Base-by-base conservation (phyloP, 2,888 invertebrate genomes). In the Boloria euphrosyne region DNA sequence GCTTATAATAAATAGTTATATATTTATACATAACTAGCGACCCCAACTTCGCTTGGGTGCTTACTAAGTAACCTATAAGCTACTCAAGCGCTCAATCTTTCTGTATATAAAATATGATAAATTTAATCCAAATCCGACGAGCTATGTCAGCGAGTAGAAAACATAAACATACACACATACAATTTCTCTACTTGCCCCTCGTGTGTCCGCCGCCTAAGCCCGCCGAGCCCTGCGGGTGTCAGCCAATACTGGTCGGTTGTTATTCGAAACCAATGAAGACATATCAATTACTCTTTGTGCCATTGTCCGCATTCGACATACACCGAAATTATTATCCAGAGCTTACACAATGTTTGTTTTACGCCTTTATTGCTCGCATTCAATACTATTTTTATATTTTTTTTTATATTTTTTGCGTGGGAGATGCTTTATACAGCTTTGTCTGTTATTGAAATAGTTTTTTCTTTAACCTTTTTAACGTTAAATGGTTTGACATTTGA, bases 201-300 rank as follows among this genome's bases (percentile, higher is more conserved):
- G 50, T 63, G 54, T 60, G 67, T 62, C 67, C 7, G n/a, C 18
- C 59, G 27, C 55, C 43, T 62, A 38, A 70, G 0, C 51, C 53
- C 2, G n/a, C 10, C 65, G 52, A 68, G 64, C 46, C 69, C 68
- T 63, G 74, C 72, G 74, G 59, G 72, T 71, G 54, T 71, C 76
- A 68, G 68, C 31, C 47, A 63, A 75, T 46, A 55, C 70, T 80
- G 82, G 85, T 78, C 78, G 82, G 60, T 65, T 53, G 82, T 80
- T 78, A 85, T 85, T 83, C 75, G 81, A 86, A 85, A 85, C 86
- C 86, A 79, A 76, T 82, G 79, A 79, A 80, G 78, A 81, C 80
- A 82, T 89, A 89, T 89, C 90, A 81, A 89, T 90, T 89, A 89
- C 90, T 76, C 68, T 84, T 87, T 90, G 87, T 87, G 78, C 70